Base-by-base conservation (phyloP, 2,797 vertebrate species). In the Oreochromis mossambicus region DNA sequence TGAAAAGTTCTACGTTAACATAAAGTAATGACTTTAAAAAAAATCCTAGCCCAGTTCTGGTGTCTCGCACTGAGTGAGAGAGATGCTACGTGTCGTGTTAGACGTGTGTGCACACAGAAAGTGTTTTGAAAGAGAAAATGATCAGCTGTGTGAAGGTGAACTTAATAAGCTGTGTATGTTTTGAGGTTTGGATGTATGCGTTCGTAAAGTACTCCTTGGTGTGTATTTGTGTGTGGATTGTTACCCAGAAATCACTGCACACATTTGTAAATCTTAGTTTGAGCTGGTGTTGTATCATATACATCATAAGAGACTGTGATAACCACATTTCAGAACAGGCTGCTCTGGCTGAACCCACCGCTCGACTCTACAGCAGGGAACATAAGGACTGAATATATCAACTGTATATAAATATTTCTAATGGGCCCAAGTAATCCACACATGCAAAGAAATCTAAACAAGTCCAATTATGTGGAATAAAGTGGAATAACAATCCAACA, bases 261-360 rank as follows among this genome's bases (percentile, higher is more conserved):
- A 4, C 32, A n/a, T 63, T 12, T 63, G 58, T 63, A 63, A 36
- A 63, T 0, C 32, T 3, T 36, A 61, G 0, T 61, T 61, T 61
- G 26, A 36, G 58, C 56, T 61, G 56, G 56, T 61, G 29, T 19
- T 0, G 15, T 58, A 11, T 58, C 56, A 19, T 4, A 0, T 17
- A 1, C 55, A 58, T 17, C 55, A 6, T 6, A 15, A 58, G 0
- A 0, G 29, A 32, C 1, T 10, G 8, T 8, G 7, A 63, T 13
- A 63, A 1, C 6, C 17, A 21, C 61, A 3, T 8, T 36, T 66
- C 34, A 3, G 56, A 34, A 34, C 9, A 61, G 56, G 56, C 15
- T 32, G 55, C 15, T 32, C 6, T 1, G 7, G 29, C 29, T 58
- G 29, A 34, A 10, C 32, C n/a, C 58, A 7, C 32, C 7, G 32